phyloP scores from a whole-genome alignment of 2,797 vertebrate genomes.

The Diplodus sargus region DNA sequence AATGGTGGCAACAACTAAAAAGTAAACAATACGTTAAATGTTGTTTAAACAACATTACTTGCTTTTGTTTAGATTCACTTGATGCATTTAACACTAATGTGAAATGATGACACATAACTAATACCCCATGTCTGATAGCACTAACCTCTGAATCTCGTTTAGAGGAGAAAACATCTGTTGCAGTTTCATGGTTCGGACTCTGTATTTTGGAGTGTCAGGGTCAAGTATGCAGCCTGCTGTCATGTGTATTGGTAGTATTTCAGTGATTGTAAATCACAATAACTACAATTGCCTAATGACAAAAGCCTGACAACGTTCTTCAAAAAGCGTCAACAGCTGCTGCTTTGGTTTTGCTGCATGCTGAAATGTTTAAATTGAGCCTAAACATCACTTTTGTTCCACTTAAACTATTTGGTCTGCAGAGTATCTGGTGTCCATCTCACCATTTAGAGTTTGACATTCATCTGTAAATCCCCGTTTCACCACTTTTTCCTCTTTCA shows the following conservation, averaged over 20 bases:
- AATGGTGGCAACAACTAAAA: constrained; percentile 39
- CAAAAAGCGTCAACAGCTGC: constrained; percentile 45
- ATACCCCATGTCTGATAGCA: constrained; percentile 22
- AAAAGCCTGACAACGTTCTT: constrained; percentile 33
- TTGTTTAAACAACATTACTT: constrained; percentile 34
- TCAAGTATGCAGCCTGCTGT: constrained; percentile 53
- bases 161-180: constrained; percentile 52
- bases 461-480: constrained; percentile 57
- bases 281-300: constrained; percentile 39
- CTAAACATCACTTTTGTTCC: constrained; percentile 50
- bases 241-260: constrained; percentile 40
- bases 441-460: constrained; percentile 49
- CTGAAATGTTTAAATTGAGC: constrained; percentile 42
- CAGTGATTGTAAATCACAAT: constrained; percentile 49
- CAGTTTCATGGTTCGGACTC: constrained; percentile 43
- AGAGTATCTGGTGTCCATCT: constrained; percentile 54
- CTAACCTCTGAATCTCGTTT: constrained; percentile 27
- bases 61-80: constrained; percentile 33
- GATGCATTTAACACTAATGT: constrained; percentile 32
- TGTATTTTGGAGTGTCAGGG: constrained; percentile 52
- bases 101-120: constrained; percentile 29
- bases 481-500: constrained; percentile 40
- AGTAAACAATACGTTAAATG: constrained; percentile 44
- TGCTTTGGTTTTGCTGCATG: constrained; percentile 18
- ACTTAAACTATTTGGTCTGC: constrained; percentile 51